Conservation (phyloP, 2,797 vertebrate species). For the Acanthornis magna region DNA sequence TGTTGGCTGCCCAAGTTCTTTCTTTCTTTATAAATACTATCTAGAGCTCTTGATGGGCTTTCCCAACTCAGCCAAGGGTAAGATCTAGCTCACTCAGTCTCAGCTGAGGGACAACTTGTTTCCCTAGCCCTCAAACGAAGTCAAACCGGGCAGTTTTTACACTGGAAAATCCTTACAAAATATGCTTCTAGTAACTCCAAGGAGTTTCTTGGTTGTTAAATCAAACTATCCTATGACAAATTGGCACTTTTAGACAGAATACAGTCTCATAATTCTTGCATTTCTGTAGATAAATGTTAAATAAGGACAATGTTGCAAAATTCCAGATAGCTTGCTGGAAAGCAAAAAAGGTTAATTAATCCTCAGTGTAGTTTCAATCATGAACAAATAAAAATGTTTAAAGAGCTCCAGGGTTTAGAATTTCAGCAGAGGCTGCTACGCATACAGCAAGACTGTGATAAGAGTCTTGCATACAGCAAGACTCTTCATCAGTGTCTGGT, state of each 20-base stretch:
- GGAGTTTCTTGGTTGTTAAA: not conserved
- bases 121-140: not conserved
- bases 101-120: not conserved
- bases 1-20: not conserved
- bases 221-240: not conserved
- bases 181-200: not conserved
- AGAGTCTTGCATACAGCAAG: not conserved
- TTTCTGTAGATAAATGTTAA: slow-evolving; percentile 35
- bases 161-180: not conserved
- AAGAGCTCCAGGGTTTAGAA: not conserved
- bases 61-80: not conserved
- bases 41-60: not conserved
- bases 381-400: slow-evolving; percentile 9
- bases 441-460: not conserved
- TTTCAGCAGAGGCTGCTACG: not conserved
- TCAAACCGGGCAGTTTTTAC: not conserved
- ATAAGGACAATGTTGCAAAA: not conserved
- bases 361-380: not conserved
- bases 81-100: not conserved
- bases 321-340: slow-evolving; percentile 24
- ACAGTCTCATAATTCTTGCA: not conserved
- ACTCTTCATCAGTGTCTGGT: not conserved
- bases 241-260: not conserved
- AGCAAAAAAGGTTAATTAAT: slow-evolving; percentile 26
- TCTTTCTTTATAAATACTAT: not conserved